phyloP scores from a whole-genome alignment of 35 echinoderm and acorn worm genomes.

The Lytechinus variegatus region DNA sequence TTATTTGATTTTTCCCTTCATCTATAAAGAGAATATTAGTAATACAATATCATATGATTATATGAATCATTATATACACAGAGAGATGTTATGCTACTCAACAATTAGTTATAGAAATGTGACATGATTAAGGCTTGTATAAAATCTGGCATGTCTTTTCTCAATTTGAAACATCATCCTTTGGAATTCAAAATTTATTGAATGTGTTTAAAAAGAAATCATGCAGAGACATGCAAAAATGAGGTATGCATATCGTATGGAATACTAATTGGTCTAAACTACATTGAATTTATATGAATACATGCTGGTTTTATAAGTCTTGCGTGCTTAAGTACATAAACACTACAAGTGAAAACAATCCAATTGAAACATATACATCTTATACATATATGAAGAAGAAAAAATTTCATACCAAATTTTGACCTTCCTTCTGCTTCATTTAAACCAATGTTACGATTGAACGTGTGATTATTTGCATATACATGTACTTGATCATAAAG shows the following conservation, averaged over 20 bases:
- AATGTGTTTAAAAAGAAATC: background rate
- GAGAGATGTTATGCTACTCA: background rate
- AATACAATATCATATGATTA: background rate
- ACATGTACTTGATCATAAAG: too few species aligned
- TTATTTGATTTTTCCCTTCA: background rate
- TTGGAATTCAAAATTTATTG: background rate
- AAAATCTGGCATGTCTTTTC: background rate
- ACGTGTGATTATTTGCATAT: too few species aligned
- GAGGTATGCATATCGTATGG: background rate
- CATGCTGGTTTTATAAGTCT: constrained; percentile 30
- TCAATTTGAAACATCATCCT: background rate
- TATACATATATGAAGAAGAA: background rate
- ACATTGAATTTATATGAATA: constrained; percentile 11
- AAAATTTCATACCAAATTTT: background rate
- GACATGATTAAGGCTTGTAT: background rate
- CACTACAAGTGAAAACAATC: constrained; percentile 5
- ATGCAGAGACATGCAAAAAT: background rate
- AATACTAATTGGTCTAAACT: background rate
- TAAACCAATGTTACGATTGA: too few species aligned
- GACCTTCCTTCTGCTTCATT: too few species aligned
- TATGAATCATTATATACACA: background rate
- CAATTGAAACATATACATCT: background rate
- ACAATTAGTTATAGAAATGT: background rate
- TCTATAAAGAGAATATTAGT: background rate
- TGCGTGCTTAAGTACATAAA: constrained; percentile 40